These are phyloP conservation scores for Coluber constrictor DNA, from an alignment of 2,797 vertebrate genomes.

Conservation along the genomic window DNA sequence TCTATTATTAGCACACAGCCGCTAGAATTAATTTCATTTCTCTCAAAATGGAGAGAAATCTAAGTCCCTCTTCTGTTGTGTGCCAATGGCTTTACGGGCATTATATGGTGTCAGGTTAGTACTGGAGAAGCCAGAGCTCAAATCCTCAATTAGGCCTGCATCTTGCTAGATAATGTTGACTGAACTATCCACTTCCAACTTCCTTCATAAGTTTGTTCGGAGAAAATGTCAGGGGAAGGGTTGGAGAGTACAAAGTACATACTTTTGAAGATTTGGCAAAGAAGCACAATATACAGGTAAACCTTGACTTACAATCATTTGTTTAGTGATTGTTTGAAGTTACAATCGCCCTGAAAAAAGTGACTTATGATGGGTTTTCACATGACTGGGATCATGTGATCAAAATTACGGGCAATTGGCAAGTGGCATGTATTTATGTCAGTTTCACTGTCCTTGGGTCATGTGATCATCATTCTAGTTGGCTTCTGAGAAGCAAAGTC, in stretches of 20 bases:
- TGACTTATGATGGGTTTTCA: neutral
- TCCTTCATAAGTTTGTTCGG: neutral
- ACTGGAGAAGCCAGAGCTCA: neutral
- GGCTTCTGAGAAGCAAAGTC: neutral
- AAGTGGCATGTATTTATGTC: neutral
- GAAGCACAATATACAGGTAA: neutral
- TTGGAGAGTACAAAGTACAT: neutral
- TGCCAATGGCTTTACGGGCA: neutral
- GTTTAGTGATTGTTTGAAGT: neutral
- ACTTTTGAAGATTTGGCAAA: neutral
- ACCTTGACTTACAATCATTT: neutral
- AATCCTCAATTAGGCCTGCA: neutral
- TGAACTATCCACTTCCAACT: neutral
- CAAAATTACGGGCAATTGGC: neutral
- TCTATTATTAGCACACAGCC: neutral
- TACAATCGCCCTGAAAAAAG: neutral
- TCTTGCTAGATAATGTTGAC: neutral
- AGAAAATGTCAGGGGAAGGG: neutral
- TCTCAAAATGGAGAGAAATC: neutral
- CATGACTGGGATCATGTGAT: neutral
- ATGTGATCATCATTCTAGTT: neutral
- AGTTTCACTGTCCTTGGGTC: neutral
- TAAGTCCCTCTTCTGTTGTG: neutral
- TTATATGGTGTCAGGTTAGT: neutral
- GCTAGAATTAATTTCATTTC: neutral